Conservation (phyloP, 2,888 invertebrate genomes). For the Thymelicus lineola region DNA sequence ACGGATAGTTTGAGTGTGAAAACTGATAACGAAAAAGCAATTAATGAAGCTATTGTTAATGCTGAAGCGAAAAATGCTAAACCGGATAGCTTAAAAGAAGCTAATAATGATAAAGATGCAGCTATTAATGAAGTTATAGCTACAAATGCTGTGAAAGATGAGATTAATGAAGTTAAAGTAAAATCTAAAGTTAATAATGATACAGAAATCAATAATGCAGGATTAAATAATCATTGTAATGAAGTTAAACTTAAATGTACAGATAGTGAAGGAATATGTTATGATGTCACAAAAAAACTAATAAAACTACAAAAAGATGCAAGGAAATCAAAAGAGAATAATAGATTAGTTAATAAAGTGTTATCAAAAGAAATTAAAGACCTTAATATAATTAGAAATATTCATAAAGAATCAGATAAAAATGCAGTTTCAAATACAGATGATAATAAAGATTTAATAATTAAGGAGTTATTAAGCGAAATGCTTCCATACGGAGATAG, state of each 20-base stretch:
- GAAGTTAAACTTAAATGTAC: neutral
- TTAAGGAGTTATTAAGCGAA: constrained; percentile 46
- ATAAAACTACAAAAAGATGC: neutral
- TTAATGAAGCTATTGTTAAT: neutral
- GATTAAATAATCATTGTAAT: neutral
- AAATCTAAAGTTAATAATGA: neutral
- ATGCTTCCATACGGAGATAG: constrained; percentile 66
- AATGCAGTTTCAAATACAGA: neutral
- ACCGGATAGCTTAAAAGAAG: neutral
- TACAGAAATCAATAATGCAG: neutral
- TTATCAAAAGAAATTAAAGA: constrained; percentile 20
- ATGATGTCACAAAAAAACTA: neutral
- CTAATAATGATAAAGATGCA: neutral
- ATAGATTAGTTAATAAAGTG: constrained; percentile 6
- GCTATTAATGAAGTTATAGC: neutral
- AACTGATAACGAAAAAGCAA: neutral
- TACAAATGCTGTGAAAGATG: neutral
- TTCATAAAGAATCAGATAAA: neutral
- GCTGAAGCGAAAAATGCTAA: neutral
- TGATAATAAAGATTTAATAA: constrained; percentile 20
- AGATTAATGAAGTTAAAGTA: neutral
- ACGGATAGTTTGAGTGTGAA: neutral
- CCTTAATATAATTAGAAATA: neutral
- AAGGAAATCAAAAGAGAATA: neutral
- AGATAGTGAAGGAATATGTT: neutral